These are phyloP conservation scores for Poecile montanus DNA, from an alignment of 2,797 vertebrate species.

Conservation along the genomic window DNA sequence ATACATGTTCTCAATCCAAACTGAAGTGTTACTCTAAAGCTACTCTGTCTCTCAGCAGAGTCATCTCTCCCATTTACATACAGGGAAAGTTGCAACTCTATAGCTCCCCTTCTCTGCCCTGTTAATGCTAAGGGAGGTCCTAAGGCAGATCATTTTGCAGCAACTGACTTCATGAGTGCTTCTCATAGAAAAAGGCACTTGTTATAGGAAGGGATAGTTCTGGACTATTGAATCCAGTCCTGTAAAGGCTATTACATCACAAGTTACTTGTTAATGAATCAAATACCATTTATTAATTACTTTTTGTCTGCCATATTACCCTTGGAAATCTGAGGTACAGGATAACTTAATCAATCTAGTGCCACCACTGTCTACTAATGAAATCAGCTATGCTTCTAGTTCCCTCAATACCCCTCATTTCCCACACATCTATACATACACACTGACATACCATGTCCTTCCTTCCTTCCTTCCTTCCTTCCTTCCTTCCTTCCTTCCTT, in stretches of 20 bases:
- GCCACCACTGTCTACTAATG: not conserved
- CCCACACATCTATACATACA: not conserved
- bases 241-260: not conserved
- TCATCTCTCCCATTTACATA: not conserved
- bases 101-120: not conserved
- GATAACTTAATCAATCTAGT: not conserved
- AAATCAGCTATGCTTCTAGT: not conserved
- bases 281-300: not conserved
- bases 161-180: not conserved
- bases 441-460: not conserved
- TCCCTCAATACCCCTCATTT: not conserved
- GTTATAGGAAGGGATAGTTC: not conserved
- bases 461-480: not conserved
- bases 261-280: not conserved
- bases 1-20: accelerated
- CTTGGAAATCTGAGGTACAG: not conserved
- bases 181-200: not conserved
- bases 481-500: not conserved
- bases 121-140: not conserved
- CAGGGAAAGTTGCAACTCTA: not conserved
- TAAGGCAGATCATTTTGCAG: not conserved
- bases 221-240: not conserved
- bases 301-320: not conserved
- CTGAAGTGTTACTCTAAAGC: not conserved
- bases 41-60: not conserved